These are phyloP conservation scores for Drosophila nasuta DNA, from an alignment of 1,140 invertebrate genomes.

Conservation along the genomic window DNA sequence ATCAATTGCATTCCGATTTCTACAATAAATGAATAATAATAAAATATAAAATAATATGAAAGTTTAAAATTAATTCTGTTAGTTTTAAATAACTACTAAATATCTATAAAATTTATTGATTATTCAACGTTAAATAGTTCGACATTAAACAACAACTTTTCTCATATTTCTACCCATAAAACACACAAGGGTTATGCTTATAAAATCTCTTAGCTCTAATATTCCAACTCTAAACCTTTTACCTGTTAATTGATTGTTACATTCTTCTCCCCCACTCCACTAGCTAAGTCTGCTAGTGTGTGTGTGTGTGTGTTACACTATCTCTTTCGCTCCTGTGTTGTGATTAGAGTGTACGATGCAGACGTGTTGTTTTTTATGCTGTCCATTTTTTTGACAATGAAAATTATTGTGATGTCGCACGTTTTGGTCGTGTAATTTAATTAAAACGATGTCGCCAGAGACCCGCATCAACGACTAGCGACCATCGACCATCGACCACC, in stretches of 20 bases:
- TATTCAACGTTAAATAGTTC: neutral
- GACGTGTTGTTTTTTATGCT: conserved; percentile 81
- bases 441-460: conserved; percentile 73
- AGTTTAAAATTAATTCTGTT: too few relatives aligned
- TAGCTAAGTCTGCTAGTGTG: neutral
- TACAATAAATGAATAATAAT: too few relatives aligned
- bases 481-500: conserved; percentile 33
- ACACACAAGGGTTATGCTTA: conserved; percentile 52
- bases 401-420: conserved; percentile 82
- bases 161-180: neutral
- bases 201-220: conserved; percentile 30
- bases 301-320: conserved; percentile 32
- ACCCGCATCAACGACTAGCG: conserved; percentile 60
- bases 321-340: conserved; percentile 24
- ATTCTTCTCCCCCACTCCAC: conserved; percentile 41
- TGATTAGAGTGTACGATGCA: conserved; percentile 45
- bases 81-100: too few relatives aligned
- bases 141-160: neutral
- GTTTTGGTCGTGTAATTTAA: conserved; percentile 81
- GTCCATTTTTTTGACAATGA: conserved; percentile 77
- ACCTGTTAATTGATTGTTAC: conserved; percentile 81
- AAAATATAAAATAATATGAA: too few relatives aligned
- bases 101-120: too few relatives aligned
- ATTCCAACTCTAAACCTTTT: conserved; percentile 54
- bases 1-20: too few relatives aligned